phyloP scores from a whole-genome alignment of 2,113 vertebrate genomes.

The Gymnarchus niloticus region DNA sequence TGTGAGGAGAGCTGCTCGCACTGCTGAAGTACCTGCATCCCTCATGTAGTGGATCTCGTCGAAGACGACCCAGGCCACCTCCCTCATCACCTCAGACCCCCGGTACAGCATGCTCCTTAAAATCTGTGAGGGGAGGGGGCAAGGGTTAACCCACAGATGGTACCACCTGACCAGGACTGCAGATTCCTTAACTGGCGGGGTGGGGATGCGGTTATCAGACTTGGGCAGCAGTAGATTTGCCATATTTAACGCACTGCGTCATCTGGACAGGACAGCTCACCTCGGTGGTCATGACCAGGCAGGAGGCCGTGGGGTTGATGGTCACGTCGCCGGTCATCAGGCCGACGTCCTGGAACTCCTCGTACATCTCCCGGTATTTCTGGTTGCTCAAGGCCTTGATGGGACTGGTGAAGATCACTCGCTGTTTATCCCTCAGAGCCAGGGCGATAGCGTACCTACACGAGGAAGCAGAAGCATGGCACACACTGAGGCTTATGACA shows the following conservation, averaged over 20 bases:
- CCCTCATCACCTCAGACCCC: conserved; percentile 97
- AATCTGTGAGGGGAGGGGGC: conserved; percentile 63
- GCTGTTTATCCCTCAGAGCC: conserved; percentile 89
- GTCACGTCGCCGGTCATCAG: conserved; percentile 98
- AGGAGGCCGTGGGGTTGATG: conserved; percentile 96
- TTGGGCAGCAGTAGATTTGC: neutral
- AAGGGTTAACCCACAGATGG: too few species aligned
- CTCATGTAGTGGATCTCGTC: conserved; percentile 99
- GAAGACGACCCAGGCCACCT: conserved; percentile 96
- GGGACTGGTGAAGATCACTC: conserved; percentile 97
- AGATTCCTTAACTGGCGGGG: neutral
- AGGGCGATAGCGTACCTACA: conserved; percentile 90
- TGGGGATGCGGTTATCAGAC: too few species aligned
- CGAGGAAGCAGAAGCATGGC: neutral
- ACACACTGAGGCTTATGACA: neutral
- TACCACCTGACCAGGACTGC: neutral
- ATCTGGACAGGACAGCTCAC: conserved; percentile 48
- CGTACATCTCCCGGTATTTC: conserved; percentile 98
- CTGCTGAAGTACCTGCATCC: conserved; percentile 72
- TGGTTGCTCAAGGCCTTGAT: conserved; percentile 98
- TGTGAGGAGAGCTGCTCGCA: neutral
- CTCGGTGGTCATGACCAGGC: conserved; percentile 97
- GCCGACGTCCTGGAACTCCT: conserved; percentile 97
- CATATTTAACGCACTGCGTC: neutral
- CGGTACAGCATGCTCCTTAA: conserved; percentile 96